A percentile compares a stretch with the other conserved stretches of the same genome.
Conservation (phyloP, 2,888 invertebrate genomes). For the Dascillus cervinus region DNA sequence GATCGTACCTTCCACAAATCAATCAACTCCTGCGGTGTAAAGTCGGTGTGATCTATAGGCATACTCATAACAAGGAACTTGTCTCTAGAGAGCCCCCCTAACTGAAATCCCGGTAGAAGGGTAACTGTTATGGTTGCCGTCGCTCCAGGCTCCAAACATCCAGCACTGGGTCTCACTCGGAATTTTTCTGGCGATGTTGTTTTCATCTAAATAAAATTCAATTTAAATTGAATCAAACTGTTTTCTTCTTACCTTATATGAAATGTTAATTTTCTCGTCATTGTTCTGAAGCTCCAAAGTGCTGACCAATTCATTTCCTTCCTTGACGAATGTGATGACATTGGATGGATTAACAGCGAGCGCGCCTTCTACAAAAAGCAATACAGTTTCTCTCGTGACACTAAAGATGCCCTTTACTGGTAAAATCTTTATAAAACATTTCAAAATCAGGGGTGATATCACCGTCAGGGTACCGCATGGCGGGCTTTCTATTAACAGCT, state of each 20-base stretch:
- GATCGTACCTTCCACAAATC: conserved; percentile 70
- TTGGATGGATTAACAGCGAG: conserved; percentile 60
- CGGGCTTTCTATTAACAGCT: no score
- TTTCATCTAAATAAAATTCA: no score
- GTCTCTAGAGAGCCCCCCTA: conserved; percentile 64
- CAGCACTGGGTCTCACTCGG: conserved; percentile 83
- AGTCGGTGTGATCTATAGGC: conserved; percentile 51
- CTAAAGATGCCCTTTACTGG: no score
- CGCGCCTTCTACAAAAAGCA: conserved; percentile 41
- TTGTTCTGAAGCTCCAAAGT: conserved; percentile 63
- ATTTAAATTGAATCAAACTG: background rate
- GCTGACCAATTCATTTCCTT: conserved; percentile 60
- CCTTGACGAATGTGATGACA: conserved; percentile 59
- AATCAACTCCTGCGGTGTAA: conserved; percentile 53
- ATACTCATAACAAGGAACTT: conserved; percentile 85
- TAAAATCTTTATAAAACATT: no score
- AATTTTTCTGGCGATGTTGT: conserved; percentile 95
- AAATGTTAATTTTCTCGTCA: conserved; percentile 45
- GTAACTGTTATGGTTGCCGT: conserved; percentile 62
- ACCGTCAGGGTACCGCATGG: no score
- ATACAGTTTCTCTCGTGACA: conserved; percentile 1
- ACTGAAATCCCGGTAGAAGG: conserved; percentile 64
- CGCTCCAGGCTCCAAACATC: conserved; percentile 59
- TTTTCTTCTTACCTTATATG: conserved; percentile 54
- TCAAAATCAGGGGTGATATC: no score